Conservation (phyloP, 35 echinoderm and acorn worm species). For the Apostichopus japonicus region DNA sequence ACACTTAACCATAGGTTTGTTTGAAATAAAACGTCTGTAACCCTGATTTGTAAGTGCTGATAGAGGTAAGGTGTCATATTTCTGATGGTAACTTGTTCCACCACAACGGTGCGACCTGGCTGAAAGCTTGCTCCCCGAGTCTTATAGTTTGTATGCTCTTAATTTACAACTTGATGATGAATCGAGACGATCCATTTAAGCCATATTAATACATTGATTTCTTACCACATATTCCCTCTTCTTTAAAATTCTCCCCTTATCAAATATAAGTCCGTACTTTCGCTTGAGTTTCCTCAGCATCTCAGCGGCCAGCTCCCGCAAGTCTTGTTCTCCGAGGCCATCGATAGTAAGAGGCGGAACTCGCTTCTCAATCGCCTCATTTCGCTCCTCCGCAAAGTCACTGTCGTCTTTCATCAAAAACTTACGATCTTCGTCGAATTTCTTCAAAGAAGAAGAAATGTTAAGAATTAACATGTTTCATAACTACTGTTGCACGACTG, state of each 20-base stretch:
- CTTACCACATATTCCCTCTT: conserved; percentile 49
- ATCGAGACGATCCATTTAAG: background rate
- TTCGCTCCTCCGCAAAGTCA: conserved; percentile 44
- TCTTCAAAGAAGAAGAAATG: background rate
- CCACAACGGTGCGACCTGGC: too few species aligned
- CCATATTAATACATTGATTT: background rate
- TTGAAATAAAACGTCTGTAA: too few species aligned
- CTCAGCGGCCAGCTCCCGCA: background rate
- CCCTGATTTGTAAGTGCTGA: too few species aligned
- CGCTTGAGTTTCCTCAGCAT: conserved; percentile 37
- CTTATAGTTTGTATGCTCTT: too few species aligned
- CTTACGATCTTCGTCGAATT: conserved; percentile 53
- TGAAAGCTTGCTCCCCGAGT: too few species aligned
- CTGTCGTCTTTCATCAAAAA: conserved; percentile 35
- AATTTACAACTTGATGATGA: too few species aligned
- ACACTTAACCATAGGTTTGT: too few species aligned
- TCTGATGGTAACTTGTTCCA: too few species aligned
- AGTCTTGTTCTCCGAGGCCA: background rate
- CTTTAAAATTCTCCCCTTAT: conserved; percentile 44
- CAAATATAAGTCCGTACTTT: conserved; percentile 43
- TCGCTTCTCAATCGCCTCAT: conserved; percentile 34
- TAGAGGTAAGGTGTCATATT: too few species aligned
- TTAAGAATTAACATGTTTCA: too few species aligned
- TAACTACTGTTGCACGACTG: too few species aligned
- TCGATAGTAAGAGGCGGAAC: background rate